Evolutionary conservation across 2,113 vertebrate species (phyloP).

Genomic region (Lampris incognitus): DNA sequence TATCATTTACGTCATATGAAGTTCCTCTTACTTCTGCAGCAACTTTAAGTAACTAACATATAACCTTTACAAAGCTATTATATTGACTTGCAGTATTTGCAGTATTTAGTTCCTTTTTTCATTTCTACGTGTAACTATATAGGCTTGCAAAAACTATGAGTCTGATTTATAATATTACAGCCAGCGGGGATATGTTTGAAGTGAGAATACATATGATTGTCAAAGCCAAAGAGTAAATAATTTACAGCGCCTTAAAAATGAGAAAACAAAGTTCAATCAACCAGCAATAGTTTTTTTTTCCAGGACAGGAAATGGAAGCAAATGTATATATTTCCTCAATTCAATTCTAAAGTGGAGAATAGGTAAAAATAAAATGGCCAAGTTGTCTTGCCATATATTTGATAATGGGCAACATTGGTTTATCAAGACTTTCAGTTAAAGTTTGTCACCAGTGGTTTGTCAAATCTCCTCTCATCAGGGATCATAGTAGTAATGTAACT

Average conservation of each 20-base stretch:
- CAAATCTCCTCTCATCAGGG: constrained; percentile 17
- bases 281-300: background rate
- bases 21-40: too few relatives aligned
- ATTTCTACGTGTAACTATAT: background rate
- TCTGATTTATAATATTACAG: too few relatives aligned
- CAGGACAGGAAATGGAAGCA: background rate
- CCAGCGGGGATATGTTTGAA: too few relatives aligned
- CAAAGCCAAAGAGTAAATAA: too few relatives aligned
- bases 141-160: too few relatives aligned
- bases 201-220: too few relatives aligned
- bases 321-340: too few relatives aligned
- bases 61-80: too few relatives aligned
- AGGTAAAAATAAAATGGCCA: background rate
- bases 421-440: background rate
- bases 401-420: background rate
- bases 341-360: background rate
- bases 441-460: constrained; percentile 1
- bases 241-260: too few relatives aligned
- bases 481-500: constrained; percentile 39
- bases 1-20: too few relatives aligned
- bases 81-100: background rate
- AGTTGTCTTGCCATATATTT: background rate
- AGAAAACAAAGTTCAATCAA: background rate
- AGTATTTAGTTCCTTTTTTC: background rate
- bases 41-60: too few relatives aligned